Conservation (phyloP, 2,797 vertebrate genomes). For the Cetoscarus ocellatus region DNA sequence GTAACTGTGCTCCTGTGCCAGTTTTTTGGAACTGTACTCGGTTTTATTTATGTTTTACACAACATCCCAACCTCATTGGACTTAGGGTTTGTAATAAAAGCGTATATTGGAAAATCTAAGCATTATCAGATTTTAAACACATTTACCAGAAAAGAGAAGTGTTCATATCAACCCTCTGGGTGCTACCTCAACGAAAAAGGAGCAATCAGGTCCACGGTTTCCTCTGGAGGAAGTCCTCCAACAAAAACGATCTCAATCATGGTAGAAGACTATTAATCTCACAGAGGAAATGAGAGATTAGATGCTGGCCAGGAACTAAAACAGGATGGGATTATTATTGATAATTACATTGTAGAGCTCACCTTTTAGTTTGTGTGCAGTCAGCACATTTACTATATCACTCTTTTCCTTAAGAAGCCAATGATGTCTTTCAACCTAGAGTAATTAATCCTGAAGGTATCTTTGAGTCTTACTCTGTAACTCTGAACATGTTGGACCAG, state of each 20-base stretch:
- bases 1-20: no score
- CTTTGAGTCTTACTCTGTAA: no score
- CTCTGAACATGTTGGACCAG: background rate
- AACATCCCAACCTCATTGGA: no score
- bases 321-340: constrained; percentile 14
- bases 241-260: constrained; percentile 34
- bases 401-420: constrained; percentile 14
- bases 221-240: constrained; percentile 28
- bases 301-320: constrained; percentile 28
- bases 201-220: constrained; percentile 28
- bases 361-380: constrained; percentile 23
- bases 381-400: constrained; percentile 11
- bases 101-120: no score
- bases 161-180: background rate
- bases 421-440: background rate
- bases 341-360: constrained; percentile 24
- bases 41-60: no score
- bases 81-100: no score
- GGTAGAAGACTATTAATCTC: constrained; percentile 18
- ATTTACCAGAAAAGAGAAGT: background rate
- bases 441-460: background rate
- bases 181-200: constrained; percentile 11
- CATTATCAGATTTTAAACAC: background rate
- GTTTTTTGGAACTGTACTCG: no score
- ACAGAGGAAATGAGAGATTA: constrained; percentile 58